A percentile compares a stretch with the other conserved stretches of the same genome.
phyloP scores from a whole-genome alignment of 30 jellyfish, hydroid and myxozoan genomes.

The Calvadosia cruxmelitensis region DNA sequence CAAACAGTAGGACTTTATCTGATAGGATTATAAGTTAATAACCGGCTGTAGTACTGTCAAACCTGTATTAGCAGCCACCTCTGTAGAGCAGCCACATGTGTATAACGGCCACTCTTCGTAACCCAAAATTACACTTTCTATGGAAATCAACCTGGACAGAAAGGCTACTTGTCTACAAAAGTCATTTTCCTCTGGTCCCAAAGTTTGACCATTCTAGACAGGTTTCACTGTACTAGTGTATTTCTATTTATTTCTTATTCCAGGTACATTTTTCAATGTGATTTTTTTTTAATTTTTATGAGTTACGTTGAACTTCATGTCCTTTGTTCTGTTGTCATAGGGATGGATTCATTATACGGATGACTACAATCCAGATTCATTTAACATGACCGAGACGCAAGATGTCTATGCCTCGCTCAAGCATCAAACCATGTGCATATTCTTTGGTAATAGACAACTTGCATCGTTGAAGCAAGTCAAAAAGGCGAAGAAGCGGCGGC shows the following conservation, averaged over 20 bases:
- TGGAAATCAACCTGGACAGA: too few relatives aligned
- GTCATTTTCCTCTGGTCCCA: conserved; percentile 1
- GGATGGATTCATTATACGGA: conserved; percentile 81
- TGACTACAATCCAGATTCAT: conserved; percentile 47
- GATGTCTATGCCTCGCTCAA: conserved; percentile 63
- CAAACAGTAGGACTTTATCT: too few relatives aligned
- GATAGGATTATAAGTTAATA: not conserved
- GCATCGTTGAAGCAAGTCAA: conserved; percentile 22
- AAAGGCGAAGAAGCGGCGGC: conserved; percentile 33
- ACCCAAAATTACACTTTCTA: too few relatives aligned
- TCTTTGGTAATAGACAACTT: conserved; percentile 49
- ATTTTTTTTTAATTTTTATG: not conserved
- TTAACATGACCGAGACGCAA: conserved; percentile 35
- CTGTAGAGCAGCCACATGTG: too few relatives aligned
- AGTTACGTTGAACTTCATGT: not conserved
- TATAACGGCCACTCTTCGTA: too few relatives aligned
- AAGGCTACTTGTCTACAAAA: too few relatives aligned
- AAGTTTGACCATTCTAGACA: too few relatives aligned
- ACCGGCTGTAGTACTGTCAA: not conserved
- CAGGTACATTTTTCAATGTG: too few relatives aligned
- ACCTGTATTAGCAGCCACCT: too few relatives aligned
- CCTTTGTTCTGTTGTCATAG: conserved; percentile 18
- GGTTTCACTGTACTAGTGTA: too few relatives aligned
- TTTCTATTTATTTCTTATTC: too few relatives aligned
- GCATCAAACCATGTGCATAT: conserved; percentile 41